Conservation (phyloP, 2,113 vertebrate genomes). For the Cynopterus brachyotis region DNA sequence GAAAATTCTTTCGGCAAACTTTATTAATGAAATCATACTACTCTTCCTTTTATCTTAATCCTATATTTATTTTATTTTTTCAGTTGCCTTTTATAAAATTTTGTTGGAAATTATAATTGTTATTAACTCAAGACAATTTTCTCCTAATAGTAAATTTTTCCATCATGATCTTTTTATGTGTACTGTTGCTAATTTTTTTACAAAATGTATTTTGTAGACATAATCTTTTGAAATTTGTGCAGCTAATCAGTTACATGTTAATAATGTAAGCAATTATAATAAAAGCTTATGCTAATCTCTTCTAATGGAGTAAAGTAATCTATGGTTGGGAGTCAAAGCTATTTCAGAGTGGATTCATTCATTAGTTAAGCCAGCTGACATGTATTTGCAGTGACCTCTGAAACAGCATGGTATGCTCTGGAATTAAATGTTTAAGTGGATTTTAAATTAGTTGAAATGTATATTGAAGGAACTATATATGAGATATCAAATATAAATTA, state of each 20-base stretch:
- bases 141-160: neutral
- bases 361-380: neutral
- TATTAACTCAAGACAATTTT: neutral
- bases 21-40: neutral
- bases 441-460: conserved; percentile 25
- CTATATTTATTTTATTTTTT: neutral
- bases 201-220: neutral
- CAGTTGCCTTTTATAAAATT: neutral
- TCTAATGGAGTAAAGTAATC: neutral
- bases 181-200: neutral
- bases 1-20: neutral
- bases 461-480: neutral
- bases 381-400: neutral
- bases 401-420: neutral
- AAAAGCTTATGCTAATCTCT: neutral
- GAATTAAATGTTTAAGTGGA: neutral
- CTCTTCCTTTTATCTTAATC: neutral
- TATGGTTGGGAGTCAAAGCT: neutral
- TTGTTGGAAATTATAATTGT: neutral
- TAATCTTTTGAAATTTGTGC: neutral
- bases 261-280: neutral
- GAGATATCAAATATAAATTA: neutral
- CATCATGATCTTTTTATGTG: neutral
- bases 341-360: neutral
- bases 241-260: neutral